Evolutionary conservation across 1,140 invertebrate genomes (phyloP).

Genomic region (Macrobrachium nipponense): DNA sequence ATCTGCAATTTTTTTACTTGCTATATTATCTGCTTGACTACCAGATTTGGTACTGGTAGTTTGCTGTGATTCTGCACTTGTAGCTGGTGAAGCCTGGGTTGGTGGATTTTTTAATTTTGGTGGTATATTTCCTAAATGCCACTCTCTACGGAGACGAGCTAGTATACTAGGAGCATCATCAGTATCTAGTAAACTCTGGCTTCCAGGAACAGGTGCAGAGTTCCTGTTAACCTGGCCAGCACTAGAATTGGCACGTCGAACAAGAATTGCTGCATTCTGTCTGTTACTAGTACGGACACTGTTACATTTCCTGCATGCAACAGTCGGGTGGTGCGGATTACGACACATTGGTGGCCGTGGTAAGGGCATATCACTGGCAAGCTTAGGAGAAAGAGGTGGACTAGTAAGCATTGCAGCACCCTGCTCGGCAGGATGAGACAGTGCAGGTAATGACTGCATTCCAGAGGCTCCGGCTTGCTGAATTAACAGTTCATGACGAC

Average conservation of each 20-base stretch:
- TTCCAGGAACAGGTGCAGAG: conserved; percentile 36
- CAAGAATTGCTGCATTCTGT: conserved; percentile 52
- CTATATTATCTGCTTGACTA: not conserved
- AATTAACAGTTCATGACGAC: conserved; percentile 37
- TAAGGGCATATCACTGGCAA: conserved; percentile 40
- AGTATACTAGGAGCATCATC: conserved; percentile 53
- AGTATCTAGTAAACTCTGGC: conserved; percentile 26
- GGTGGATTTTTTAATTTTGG: conserved; percentile 4
- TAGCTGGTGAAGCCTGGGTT: conserved; percentile 9
- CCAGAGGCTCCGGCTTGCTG: conserved; percentile 19
- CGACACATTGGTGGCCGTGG: conserved; percentile 48
- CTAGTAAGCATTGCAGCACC: conserved; percentile 36
- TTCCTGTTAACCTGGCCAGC: conserved; percentile 53
- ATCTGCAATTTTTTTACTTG: not conserved
- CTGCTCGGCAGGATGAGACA: not conserved
- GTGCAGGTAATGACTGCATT: conserved; percentile 13
- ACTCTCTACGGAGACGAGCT: conserved; percentile 44
- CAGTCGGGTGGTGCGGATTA: conserved; percentile 50
- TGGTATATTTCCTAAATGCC: conserved; percentile 51
- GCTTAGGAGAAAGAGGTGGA: conserved; percentile 26
- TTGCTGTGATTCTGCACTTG: not conserved
- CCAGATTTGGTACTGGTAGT: not conserved
- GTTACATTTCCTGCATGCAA: conserved; percentile 54
- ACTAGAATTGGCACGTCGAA: conserved; percentile 47
- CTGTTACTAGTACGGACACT: conserved; percentile 53